phyloP scores from a whole-genome alignment of 2,888 invertebrate genomes.

The Fragum fragum region DNA sequence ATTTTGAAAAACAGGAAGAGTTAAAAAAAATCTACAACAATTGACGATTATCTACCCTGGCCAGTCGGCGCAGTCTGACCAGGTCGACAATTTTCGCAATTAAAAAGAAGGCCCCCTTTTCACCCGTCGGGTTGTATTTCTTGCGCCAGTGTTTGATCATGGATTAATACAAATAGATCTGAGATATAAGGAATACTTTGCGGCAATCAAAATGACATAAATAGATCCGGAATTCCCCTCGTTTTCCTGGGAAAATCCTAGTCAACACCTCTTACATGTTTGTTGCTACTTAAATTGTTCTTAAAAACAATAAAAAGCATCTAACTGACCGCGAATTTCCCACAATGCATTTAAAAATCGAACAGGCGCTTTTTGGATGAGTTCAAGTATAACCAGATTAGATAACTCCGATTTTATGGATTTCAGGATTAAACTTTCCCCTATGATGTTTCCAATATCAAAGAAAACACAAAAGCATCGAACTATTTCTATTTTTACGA shows the following conservation, averaged over 20 bases:
- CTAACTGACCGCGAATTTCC: slow-evolving; percentile 20
- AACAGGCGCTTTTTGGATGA: slow-evolving; percentile 22
- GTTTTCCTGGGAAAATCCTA: slow-evolving; percentile 18
- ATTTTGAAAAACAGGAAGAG: too few relatives aligned
- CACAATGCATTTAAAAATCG: slow-evolving; percentile 24
- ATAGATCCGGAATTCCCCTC: slow-evolving; percentile 15
- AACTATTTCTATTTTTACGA: too few relatives aligned
- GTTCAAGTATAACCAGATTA: slow-evolving; percentile 18
- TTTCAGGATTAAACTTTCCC: not conserved
- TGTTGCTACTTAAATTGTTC: slow-evolving; percentile 1
- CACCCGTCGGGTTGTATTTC: too few relatives aligned
- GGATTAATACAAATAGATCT: slow-evolving; percentile 30
- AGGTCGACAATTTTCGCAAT: too few relatives aligned
- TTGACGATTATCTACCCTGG: too few relatives aligned
- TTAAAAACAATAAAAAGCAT: slow-evolving; percentile 1
- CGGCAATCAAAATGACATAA: slow-evolving; percentile 35
- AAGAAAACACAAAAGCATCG: slow-evolving; percentile 7
- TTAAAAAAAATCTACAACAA: too few relatives aligned
- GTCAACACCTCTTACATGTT: not conserved
- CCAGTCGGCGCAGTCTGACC: too few relatives aligned
- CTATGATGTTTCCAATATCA: slow-evolving; percentile 5
- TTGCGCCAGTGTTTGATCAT: slow-evolving; percentile 4
- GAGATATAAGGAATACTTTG: slow-evolving; percentile 9
- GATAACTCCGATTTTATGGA: slow-evolving; percentile 19
- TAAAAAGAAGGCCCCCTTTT: too few relatives aligned